Percentiles rank a stretch among this genome's conserved stretches.
phyloP scores from a whole-genome alignment of 2,888 invertebrate species.

The Eupeodes latifasciatus region DNA sequence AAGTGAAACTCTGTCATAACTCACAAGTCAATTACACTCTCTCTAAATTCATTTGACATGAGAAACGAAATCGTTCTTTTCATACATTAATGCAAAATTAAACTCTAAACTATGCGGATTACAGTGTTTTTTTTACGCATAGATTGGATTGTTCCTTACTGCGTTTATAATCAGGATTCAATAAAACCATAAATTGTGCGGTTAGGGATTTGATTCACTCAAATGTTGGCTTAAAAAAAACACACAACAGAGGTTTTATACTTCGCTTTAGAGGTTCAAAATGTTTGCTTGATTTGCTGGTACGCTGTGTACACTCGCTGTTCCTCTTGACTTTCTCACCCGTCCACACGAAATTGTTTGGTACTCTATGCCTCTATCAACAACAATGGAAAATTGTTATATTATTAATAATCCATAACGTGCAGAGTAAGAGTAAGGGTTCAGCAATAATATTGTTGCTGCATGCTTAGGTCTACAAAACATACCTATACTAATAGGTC shows the following conservation, averaged over 20 bases:
- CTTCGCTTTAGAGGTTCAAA: constrained; percentile 27
- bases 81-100: constrained; percentile 16
- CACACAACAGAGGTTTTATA: not conserved
- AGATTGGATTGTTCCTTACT: constrained; percentile 11
- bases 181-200: constrained; percentile 70
- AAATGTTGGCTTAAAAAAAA: constrained; percentile 6
- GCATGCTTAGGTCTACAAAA: constrained; percentile 28
- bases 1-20: constrained; percentile 26
- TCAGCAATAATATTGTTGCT: constrained; percentile 43
- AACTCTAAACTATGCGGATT: constrained; percentile 34
- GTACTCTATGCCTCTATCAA: constrained; percentile 10
- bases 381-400: constrained; percentile 59
- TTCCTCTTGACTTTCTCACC: constrained; percentile 75
- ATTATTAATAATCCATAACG: constrained; percentile 73
- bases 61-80: not conserved
- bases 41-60: constrained; percentile 38
- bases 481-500: constrained; percentile 51
- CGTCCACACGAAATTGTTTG: constrained; percentile 42
- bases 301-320: constrained; percentile 36
- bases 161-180: constrained; percentile 59
- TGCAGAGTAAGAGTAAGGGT: constrained; percentile 49
- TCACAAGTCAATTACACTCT: constrained; percentile 70
- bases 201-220: constrained; percentile 29
- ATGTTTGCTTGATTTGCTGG: constrained; percentile 4
- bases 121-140: not conserved